These are phyloP conservation scores for Nasonovia ribisnigri DNA, from an alignment of 2,888 invertebrate species.

Conservation along the genomic window DNA sequence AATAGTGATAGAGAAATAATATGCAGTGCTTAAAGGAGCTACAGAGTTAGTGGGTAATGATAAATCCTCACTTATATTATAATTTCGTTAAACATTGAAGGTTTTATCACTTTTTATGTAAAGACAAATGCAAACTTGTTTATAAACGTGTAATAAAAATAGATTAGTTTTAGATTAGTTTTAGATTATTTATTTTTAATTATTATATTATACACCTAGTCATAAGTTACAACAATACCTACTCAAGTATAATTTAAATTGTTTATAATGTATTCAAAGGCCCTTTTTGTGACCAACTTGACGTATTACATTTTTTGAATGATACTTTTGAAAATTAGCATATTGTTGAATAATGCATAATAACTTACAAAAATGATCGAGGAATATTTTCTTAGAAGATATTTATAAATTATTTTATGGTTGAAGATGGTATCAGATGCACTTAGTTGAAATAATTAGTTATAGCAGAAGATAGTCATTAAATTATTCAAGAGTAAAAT, in stretches of 20 bases:
- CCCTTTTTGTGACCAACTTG: neutral
- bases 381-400: neutral
- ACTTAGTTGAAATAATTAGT: neutral
- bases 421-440: neutral
- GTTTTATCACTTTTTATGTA: neutral
- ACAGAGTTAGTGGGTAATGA: neutral
- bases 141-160: neutral
- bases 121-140: neutral
- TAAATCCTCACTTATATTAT: neutral
- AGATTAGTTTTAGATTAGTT: neutral
- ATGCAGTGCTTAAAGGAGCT: neutral
- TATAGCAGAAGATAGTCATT: too few species aligned
- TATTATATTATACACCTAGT: neutral
- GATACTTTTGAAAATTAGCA: neutral
- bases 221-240: neutral
- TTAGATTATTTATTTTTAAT: neutral
- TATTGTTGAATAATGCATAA: constrained; percentile 12
- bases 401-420: neutral
- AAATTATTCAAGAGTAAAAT: neutral
- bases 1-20: neutral
- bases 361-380: neutral
- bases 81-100: neutral
- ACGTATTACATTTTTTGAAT: neutral
- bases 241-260: neutral
- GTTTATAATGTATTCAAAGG: neutral